Percentiles rank a stretch among this genome's conserved stretches.
Evolutionary conservation across 1,140 invertebrate genomes (phyloP).

Genomic region (Chionoecetes opilio): DNA sequence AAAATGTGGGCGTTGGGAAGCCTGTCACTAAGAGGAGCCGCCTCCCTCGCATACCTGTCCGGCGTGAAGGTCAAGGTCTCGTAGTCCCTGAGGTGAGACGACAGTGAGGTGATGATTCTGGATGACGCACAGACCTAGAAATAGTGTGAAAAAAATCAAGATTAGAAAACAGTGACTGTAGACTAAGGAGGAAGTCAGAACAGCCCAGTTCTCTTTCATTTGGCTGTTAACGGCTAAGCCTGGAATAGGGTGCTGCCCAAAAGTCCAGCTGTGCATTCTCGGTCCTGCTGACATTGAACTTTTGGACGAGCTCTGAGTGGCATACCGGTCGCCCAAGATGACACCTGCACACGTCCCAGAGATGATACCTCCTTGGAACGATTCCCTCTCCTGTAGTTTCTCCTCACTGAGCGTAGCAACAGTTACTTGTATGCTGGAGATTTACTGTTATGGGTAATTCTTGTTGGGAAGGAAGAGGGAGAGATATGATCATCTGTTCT

Average conservation of each 20-base stretch:
- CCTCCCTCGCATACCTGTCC: not conserved
- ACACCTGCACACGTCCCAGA: not conserved
- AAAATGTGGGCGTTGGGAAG: not conserved
- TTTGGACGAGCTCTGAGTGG: conserved; percentile 37
- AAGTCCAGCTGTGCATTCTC: not conserved
- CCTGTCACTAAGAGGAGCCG: not conserved
- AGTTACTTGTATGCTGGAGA: not conserved
- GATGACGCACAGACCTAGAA: not conserved
- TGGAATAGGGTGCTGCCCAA: not conserved
- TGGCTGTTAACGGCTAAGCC: not conserved
- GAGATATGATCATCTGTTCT: not conserved
- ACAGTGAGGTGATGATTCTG: not conserved
- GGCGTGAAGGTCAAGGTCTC: conserved; percentile 5
- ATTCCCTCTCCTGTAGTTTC: not conserved
- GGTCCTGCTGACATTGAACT: conserved; percentile 59
- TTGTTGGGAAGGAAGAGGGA: not conserved
- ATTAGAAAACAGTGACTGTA: not conserved
- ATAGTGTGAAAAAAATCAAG: not conserved
- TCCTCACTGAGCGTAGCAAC: not conserved
- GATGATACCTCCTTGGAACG: not conserved
- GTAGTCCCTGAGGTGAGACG: not conserved
- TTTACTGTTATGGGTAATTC: not conserved
- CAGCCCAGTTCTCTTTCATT: not conserved
- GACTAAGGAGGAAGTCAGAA: not conserved
- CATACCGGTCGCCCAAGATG: conserved; percentile 5